Percentiles rank a stretch among this genome's conserved stretches.
phyloP scores from a whole-genome alignment of 2,113 vertebrate species.

The Cavia porcellus region DNA sequence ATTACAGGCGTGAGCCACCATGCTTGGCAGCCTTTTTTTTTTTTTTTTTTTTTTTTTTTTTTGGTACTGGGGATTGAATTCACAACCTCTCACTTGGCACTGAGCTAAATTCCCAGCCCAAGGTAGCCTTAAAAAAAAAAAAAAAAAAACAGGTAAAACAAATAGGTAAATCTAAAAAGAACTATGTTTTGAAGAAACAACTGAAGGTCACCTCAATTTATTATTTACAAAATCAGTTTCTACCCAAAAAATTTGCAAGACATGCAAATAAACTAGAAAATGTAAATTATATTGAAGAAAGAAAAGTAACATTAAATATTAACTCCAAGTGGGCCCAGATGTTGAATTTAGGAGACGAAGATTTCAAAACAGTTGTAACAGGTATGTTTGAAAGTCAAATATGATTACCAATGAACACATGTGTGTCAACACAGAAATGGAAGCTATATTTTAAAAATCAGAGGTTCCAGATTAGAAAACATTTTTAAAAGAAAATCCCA shows the following conservation, averaged over 20 bases:
- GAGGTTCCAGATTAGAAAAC: background rate
- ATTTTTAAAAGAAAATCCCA: slow-evolving; percentile 30
- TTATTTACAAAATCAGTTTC: background rate
- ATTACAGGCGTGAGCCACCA: no score
- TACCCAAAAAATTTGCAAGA: background rate
- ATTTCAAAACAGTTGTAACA: background rate
- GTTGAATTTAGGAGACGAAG: background rate
- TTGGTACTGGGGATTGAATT: no score
- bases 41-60: no score
- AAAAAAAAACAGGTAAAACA: background rate
- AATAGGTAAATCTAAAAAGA: background rate
- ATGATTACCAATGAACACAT: background rate
- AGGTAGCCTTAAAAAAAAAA: background rate
- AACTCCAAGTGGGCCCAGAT: background rate
- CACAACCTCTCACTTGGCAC: no score
- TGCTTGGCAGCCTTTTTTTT: no score
- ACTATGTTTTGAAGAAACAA: background rate
- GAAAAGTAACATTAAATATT: background rate
- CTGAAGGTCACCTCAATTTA: background rate
- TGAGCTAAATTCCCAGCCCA: background rate
- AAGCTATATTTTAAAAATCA: slow-evolving; percentile 23
- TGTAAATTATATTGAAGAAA: background rate
- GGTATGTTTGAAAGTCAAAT: slow-evolving; percentile 25
- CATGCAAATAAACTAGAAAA: slow-evolving; percentile 17
- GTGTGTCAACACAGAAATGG: background rate